These are phyloP conservation scores for Neoascia interrupta DNA, from an alignment of 2,888 invertebrate species.

Conservation along the genomic window DNA sequence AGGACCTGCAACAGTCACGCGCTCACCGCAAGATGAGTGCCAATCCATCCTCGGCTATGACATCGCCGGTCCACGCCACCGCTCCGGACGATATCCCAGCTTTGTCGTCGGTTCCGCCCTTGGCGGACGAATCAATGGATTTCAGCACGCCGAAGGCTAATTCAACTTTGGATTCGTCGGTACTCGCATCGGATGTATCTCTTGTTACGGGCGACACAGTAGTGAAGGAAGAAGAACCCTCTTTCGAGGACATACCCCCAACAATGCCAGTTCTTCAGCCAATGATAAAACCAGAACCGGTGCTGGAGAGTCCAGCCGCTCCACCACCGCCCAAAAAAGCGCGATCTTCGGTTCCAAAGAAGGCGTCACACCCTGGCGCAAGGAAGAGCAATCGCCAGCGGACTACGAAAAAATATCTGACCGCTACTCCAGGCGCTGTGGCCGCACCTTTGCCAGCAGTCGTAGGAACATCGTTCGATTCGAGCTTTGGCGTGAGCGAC, in stretches of 20 bases:
- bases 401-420: conserved; percentile 75
- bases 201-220: conserved; percentile 27
- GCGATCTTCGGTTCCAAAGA: conserved; percentile 12
- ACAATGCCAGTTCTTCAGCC: neutral
- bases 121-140: conserved; percentile 40
- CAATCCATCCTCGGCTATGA: conserved; percentile 42
- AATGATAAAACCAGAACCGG: neutral
- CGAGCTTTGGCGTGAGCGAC: conserved; percentile 71
- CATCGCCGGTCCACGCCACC: conserved; percentile 55
- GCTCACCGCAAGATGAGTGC: conserved; percentile 72
- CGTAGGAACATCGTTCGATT: conserved; percentile 37
- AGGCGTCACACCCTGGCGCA: conserved; percentile 75
- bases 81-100: conserved; percentile 8
- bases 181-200: conserved; percentile 29
- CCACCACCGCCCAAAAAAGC: conserved; percentile 71
- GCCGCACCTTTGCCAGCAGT: neutral
- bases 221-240: neutral
- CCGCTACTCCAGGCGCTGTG: conserved; percentile 66
- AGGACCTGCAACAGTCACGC: conserved; percentile 76
- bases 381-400: conserved; percentile 77
- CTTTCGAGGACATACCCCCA: neutral
- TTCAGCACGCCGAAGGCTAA: conserved; percentile 5
- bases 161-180: conserved; percentile 23
- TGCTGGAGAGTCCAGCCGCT: conserved; percentile 16
- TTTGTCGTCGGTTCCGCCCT: neutral